A percentile compares a stretch with the other conserved stretches of the same genome.
These are phyloP conservation scores for Carpatolechia fugitivella DNA, from an alignment of 2,888 invertebrate species.

Conservation along the genomic window DNA sequence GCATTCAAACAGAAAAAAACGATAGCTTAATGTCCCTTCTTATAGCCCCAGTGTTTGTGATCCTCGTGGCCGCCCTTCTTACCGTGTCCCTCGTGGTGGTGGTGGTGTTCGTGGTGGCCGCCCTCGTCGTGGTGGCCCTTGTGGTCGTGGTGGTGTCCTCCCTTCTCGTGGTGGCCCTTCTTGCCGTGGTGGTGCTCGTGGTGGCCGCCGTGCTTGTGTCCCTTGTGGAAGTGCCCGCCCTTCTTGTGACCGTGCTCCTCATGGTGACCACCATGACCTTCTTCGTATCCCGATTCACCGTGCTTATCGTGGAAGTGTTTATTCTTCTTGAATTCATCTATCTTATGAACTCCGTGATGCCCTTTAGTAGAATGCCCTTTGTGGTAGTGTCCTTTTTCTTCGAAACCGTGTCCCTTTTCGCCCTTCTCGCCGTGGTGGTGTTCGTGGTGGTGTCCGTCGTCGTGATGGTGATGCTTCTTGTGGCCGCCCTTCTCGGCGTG, in stretches of 20 bases:
- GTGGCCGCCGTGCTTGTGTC: slow-evolving; percentile 86
- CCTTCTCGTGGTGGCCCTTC: slow-evolving; percentile 89
- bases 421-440: slow-evolving; percentile 83
- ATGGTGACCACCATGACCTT: slow-evolving; percentile 87
- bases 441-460: slow-evolving; percentile 81
- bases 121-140: slow-evolving; percentile 89
- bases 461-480: slow-evolving; percentile 82
- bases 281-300: slow-evolving; percentile 87
- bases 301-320: slow-evolving; percentile 92
- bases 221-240: slow-evolving; percentile 88
- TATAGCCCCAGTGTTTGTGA: slow-evolving; percentile 88
- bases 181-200: slow-evolving; percentile 89
- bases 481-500: slow-evolving; percentile 81
- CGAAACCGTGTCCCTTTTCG: slow-evolving; percentile 78
- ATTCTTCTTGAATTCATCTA: slow-evolving; percentile 90
- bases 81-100: slow-evolving; percentile 84
- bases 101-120: slow-evolving; percentile 87
- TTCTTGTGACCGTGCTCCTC: slow-evolving; percentile 88
- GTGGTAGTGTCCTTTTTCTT: slow-evolving; percentile 83
- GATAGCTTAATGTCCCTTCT: slow-evolving; percentile 69
- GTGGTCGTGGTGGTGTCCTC: slow-evolving; percentile 88
- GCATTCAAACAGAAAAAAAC: not conserved
- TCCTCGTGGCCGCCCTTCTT: slow-evolving; percentile 89
- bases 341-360: slow-evolving; percentile 89
- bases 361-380: slow-evolving; percentile 92